These are phyloP conservation scores for Drosophila anomalata DNA, from an alignment of 2,888 invertebrate genomes.

Conservation along the genomic window DNA sequence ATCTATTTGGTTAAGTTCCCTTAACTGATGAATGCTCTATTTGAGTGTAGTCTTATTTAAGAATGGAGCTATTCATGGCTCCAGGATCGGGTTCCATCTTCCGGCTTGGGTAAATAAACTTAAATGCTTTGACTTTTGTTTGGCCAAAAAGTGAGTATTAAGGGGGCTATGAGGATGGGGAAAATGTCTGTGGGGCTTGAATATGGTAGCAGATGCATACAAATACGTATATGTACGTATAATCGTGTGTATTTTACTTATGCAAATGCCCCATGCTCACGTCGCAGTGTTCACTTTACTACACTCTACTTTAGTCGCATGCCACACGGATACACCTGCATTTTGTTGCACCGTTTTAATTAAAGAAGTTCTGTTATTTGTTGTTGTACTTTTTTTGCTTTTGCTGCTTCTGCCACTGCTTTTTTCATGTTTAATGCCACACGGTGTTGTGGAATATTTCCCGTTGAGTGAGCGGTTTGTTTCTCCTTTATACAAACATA, in stretches of 20 bases:
- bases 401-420: not conserved
- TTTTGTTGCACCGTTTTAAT: constrained; percentile 69
- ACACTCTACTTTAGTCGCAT: constrained; percentile 2
- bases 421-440: not conserved
- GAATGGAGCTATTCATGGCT: constrained; percentile 22
- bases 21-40: constrained; percentile 10
- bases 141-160: constrained; percentile 21
- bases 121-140: constrained; percentile 54
- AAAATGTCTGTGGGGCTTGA: constrained; percentile 3
- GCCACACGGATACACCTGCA: constrained; percentile 21
- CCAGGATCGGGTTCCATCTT: constrained; percentile 12
- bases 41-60: constrained; percentile 19
- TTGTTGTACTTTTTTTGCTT: not conserved
- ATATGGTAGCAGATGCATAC: constrained; percentile 15
- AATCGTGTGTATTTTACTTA: constrained; percentile 58
- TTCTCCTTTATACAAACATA: not conserved
- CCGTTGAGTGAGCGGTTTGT: not conserved
- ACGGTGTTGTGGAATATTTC: not conserved
- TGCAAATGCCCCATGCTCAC: constrained; percentile 42
- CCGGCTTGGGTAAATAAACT: constrained; percentile 61
- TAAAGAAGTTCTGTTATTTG: constrained; percentile 62
- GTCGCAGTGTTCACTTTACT: constrained; percentile 43
- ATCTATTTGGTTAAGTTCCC: constrained; percentile 29
- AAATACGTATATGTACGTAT: constrained; percentile 37
- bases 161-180: not conserved